Base-by-base conservation (phyloP, 2,888 invertebrate genomes). In the Diloba caeruleocephala region DNA sequence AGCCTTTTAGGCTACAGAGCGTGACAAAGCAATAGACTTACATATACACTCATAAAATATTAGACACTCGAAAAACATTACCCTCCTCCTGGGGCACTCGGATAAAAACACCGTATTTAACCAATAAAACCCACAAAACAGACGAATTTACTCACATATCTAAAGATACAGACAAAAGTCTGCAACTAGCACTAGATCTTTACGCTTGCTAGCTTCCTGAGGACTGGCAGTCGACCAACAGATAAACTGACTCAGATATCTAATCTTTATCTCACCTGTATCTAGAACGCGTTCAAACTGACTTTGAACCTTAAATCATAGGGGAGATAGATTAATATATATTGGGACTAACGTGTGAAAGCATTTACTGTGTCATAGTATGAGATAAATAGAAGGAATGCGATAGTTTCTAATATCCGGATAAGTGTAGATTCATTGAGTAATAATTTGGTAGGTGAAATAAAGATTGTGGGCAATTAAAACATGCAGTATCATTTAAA, bases 191-290 rank as follows among this genome's bases (percentile, higher is more conserved):
- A 57, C 46, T 54, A 36, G 59, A 53, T 66, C 42, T 58, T 17
- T 29, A 49, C 50, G 51, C 60, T 60, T 21, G 44, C 51, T 44
- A 50, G 55, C 29, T 50, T 52, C 36, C 34, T 26, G 33, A 37
- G 19, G 23, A 66, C 60, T 71, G 72, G 52, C 62, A 55, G 2
- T 19, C 28, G 19, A 60, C 43, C 55, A 58, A 60, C 36, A 67
- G 81, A 80, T 79, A 78, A 76, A 52, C 54, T 57, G 41, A 50
- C 19, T 21, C 25, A 39, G 64, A 74, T 74, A 61, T 53, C 52
- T 64, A 36, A 68, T 68, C 64, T 56, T 43, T 58, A 74, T 71
- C 68, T 65, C 52, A 41, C 41, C 23, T 25, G 13, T 71, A 63
- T 60, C 55, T 26, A 28, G 7, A 33, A 29, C 3, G 13, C 26